Conservation (phyloP, 2,888 invertebrate genomes). For the Nemapogon koenigi region DNA sequence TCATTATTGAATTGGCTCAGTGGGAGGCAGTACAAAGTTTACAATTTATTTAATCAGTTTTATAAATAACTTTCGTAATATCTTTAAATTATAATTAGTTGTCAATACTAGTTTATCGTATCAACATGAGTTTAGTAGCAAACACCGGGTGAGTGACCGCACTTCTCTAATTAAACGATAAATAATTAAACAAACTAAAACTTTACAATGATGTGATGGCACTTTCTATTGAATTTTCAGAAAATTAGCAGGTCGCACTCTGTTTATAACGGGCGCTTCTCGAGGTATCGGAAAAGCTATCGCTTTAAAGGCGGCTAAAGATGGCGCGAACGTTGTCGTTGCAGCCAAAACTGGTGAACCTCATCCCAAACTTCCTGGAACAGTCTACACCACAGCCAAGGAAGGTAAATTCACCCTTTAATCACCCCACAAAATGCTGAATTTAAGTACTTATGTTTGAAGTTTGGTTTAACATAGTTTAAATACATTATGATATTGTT, state of each 20-base stretch:
- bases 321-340: conserved; percentile 91
- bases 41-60: no score
- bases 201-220: conserved; percentile 16
- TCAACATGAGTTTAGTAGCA: conserved; percentile 56
- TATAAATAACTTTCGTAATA: no score
- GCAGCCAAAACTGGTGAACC: conserved; percentile 92
- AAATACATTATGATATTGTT: not conserved
- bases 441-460: not conserved
- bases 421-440: not conserved
- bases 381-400: conserved; percentile 88
- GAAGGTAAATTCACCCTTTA: conserved; percentile 69
- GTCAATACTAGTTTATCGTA: no score
- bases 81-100: conserved; percentile 36
- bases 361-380: conserved; percentile 91
- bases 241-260: conserved; percentile 81
- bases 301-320: conserved; percentile 88
- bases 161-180: not conserved
- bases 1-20: no score
- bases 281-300: conserved; percentile 96
- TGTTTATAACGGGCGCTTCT: conserved; percentile 96
- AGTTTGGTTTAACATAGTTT: no score
- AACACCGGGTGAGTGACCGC: conserved; percentile 50
- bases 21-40: no score
- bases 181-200: no score
- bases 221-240: conserved; percentile 27